Conservation (phyloP, 64 coral and sea anemone genomes). For the Hydrozoanthus tunicans region DNA sequence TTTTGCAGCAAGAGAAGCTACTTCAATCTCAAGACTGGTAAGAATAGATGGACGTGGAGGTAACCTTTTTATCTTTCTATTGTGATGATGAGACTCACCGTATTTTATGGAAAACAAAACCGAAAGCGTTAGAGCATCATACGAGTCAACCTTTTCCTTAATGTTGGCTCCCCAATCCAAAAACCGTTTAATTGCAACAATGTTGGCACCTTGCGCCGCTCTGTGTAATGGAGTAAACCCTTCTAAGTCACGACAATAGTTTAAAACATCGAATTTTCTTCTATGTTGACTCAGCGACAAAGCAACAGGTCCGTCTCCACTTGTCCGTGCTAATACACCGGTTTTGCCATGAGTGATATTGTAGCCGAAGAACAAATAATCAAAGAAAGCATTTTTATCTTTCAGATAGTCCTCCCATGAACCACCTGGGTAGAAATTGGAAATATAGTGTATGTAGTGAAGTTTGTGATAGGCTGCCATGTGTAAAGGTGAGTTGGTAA, state of each 20-base stretch:
- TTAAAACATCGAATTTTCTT: background rate
- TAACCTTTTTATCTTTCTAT: too few species aligned
- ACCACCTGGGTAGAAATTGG: background rate
- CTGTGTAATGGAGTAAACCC: slow-evolving; percentile 61
- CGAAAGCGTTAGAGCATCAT: background rate
- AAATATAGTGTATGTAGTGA: slow-evolving; percentile 63
- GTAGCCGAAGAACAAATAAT: slow-evolving; percentile 59
- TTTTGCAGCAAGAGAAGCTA: slow-evolving; percentile 4
- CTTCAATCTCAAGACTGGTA: slow-evolving; percentile 23
- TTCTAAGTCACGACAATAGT: slow-evolving; percentile 55
- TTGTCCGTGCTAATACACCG: background rate
- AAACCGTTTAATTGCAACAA: slow-evolving; percentile 53
- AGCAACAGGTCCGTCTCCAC: slow-evolving; percentile 48
- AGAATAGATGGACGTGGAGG: background rate
- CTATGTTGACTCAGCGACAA: slow-evolving; percentile 1
- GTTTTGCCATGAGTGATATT: background rate
- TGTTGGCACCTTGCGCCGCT: slow-evolving; percentile 69
- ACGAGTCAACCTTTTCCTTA: background rate
- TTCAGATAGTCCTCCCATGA: slow-evolving; percentile 39
- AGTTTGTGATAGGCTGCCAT: slow-evolving; percentile 64
- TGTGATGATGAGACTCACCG: background rate
- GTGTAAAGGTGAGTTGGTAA: slow-evolving; percentile 54
- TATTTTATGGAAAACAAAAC: slow-evolving; percentile 2
- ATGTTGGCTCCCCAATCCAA: slow-evolving; percentile 38
- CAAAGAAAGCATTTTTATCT: slow-evolving; percentile 52